Percentiles rank a stretch among this genome's conserved stretches.
Evolutionary conservation across 2,113 vertebrate genomes (phyloP).

Genomic region (Podarcis raffonei): DNA sequence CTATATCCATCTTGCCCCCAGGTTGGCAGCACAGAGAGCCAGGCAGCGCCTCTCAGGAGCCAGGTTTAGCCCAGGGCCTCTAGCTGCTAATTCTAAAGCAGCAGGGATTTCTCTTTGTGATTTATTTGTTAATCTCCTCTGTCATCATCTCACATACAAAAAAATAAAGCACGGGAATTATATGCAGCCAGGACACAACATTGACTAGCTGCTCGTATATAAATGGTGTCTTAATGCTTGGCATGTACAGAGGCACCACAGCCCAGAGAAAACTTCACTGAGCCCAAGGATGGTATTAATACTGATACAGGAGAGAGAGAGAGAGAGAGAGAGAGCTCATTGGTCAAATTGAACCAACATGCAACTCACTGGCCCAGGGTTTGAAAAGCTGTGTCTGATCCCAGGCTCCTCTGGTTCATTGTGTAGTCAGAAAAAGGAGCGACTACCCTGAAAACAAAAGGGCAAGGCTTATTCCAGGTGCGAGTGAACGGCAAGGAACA

Average conservation of each 20-base stretch:
- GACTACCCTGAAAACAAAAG: background rate
- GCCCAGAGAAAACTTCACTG: background rate
- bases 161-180: background rate
- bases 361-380: background rate
- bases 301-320: background rate
- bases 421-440: background rate
- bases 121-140: background rate
- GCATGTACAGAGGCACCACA: background rate
- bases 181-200: background rate
- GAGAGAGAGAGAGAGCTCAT: background rate
- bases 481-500: background rate
- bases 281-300: background rate
- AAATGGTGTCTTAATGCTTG: background rate
- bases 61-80: too few relatives aligned
- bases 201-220: background rate
- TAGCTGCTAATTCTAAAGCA: background rate
- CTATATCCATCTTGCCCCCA: background rate
- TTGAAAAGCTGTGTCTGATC: background rate
- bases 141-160: background rate
- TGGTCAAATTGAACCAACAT: background rate
- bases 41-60: background rate
- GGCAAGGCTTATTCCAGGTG: too few relatives aligned
- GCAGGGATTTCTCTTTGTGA: background rate
- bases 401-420: background rate
- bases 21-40: background rate